Evolutionary conservation across 2,888 invertebrate species (phyloP), one percentile per base, ranked within the genome.

Genomic region (Hydroisotoma schaefferi): DNA sequence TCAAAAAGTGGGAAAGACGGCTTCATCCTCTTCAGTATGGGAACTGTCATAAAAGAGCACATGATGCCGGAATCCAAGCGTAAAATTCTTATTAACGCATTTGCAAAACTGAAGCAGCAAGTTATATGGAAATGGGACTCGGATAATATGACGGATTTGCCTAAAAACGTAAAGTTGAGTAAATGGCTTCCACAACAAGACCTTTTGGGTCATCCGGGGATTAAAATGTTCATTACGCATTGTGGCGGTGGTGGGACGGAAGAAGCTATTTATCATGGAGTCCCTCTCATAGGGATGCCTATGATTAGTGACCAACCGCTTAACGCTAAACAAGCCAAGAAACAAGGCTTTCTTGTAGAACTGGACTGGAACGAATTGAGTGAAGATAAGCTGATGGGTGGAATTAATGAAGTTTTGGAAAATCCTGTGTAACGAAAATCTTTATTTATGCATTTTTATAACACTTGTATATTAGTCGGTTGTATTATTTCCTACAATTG

Each of bases 41-140:
- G 66, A 0, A 56, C 63, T 0, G 66, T 51, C 20, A 46, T 63
- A 12, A 60, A 53, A 47, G 63, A 60, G 10, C n/a, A 12, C 12
- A 5, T 12, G 4, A 52, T 86, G 56, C 79, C 81, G 0, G 69
- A 73, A 0, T 79, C 81, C 2, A 82, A 79, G 63, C 76, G 78
- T 25, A 74, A 79, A 20, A 79, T 77, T 0, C 79, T 87, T 33
- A 75, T 83, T 15, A 81, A 81, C 53, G 81, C 80, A 2, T 82
- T 87, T 49, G 76, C 80, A 1, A 79, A 78, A 58, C 70, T 86
- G 0, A 83, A 85, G 64, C 83, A 85, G 63, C 82, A 80, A 2
- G 81, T 87, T 0, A 72, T 87, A n/a, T 86, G 85, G 85, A 86
- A 87, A 76, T 87, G 84, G 83, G 85, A 86, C 67, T 75, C 77